Conservation (phyloP, 2,113 vertebrate species). For the Falcunculus frontatus region DNA sequence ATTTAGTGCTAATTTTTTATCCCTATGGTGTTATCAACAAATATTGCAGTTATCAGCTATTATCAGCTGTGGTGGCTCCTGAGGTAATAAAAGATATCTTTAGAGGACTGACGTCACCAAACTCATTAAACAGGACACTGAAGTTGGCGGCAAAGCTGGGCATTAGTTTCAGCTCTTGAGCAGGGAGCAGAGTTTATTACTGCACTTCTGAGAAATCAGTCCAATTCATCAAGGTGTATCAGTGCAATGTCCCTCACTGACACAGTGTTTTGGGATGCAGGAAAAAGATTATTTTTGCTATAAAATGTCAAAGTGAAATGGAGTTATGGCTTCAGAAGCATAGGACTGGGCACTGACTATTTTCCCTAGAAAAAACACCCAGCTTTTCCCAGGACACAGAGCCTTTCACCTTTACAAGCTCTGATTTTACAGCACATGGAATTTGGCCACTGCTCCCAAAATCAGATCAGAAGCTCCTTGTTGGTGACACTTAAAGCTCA, state of each 20-base stretch:
- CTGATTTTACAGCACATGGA: background rate
- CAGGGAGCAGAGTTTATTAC: background rate
- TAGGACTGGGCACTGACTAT: background rate
- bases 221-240: background rate
- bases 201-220: background rate
- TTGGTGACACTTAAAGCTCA: background rate
- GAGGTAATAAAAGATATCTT: background rate
- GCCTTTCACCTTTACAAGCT: background rate
- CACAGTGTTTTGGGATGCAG: background rate
- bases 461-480: background rate
- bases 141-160: background rate
- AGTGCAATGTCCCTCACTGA: background rate
- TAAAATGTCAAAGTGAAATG: background rate
- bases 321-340: background rate
- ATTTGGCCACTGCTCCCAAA: background rate
- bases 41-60: background rate
- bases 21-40: background rate
- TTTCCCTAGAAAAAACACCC: background rate
- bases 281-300: background rate
- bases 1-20: background rate
- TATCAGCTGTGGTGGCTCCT: background rate
- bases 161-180: background rate
- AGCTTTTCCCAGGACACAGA: rapidly evolving
- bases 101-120: background rate
- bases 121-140: background rate